Conservation (phyloP, 2,888 invertebrate species). For the Blastobasis adustella region DNA sequence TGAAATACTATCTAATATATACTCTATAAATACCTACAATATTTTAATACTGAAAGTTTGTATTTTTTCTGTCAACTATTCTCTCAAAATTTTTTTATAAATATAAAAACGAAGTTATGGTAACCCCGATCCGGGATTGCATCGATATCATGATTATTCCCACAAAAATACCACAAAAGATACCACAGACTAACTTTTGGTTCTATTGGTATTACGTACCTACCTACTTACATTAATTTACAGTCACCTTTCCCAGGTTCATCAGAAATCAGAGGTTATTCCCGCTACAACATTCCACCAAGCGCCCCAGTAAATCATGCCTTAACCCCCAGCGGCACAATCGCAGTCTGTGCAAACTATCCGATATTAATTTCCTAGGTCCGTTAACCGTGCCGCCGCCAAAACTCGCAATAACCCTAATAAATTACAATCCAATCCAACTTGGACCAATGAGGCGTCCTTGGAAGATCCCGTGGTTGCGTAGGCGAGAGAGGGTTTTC, state of each 20-base stretch:
- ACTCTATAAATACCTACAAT: too few species aligned
- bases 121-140: too few species aligned
- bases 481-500: neutral
- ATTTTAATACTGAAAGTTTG: too few species aligned
- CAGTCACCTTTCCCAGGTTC: slow-evolving; percentile 8
- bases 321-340: slow-evolving; percentile 2
- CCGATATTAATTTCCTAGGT: slow-evolving; percentile 37
- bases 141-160: too few species aligned
- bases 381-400: slow-evolving; percentile 21
- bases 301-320: neutral
- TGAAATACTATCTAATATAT: too few species aligned
- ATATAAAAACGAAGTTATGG: too few species aligned
- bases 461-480: slow-evolving; percentile 31
- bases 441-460: slow-evolving; percentile 50
- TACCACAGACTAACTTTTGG: slow-evolving; percentile 3
- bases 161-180: too few species aligned
- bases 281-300: too few species aligned
- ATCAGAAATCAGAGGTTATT: too few species aligned
- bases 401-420: slow-evolving; percentile 54
- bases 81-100: too few species aligned
- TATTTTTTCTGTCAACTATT: too few species aligned
- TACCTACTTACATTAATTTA: slow-evolving; percentile 45
- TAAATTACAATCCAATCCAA: slow-evolving; percentile 62
- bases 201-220: slow-evolving; percentile 20
- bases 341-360: slow-evolving; percentile 29